Percentiles rank a stretch among this genome's conserved stretches.
Evolutionary conservation across 1,140 invertebrate species (phyloP).

Genomic region (Diuraphis noxia): DNA sequence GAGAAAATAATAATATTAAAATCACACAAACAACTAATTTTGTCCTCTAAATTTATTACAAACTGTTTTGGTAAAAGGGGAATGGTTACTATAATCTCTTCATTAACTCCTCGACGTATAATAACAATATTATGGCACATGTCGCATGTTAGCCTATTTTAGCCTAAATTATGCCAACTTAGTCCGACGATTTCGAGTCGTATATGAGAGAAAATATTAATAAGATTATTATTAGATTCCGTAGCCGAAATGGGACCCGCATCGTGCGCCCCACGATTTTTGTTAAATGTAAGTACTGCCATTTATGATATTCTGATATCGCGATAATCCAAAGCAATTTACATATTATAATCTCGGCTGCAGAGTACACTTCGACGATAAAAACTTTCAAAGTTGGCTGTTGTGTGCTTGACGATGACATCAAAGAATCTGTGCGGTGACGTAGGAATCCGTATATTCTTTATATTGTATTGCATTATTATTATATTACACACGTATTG

Average conservation of each 20-base stretch:
- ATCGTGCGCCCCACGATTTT: neutral
- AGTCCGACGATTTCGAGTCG: neutral
- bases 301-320: neutral
- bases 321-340: neutral
- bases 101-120: neutral
- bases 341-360: neutral
- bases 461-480: neutral
- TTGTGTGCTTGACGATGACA: constrained; percentile 20
- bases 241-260: neutral
- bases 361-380: neutral
- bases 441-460: neutral
- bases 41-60: neutral
- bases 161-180: neutral
- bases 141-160: too few species aligned
- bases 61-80: neutral
- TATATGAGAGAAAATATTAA: neutral
- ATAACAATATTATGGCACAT: neutral
- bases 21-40: neutral
- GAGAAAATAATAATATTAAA: neutral
- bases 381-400: neutral
- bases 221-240: neutral
- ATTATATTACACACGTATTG: neutral
- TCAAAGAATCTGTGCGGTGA: neutral
- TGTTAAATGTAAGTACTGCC: neutral
- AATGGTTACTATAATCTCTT: too few species aligned